A percentile compares a stretch with the other conserved stretches of the same genome.
Conservation (phyloP, 2,113 vertebrate species). For the Myrmecobius fasciatus region DNA sequence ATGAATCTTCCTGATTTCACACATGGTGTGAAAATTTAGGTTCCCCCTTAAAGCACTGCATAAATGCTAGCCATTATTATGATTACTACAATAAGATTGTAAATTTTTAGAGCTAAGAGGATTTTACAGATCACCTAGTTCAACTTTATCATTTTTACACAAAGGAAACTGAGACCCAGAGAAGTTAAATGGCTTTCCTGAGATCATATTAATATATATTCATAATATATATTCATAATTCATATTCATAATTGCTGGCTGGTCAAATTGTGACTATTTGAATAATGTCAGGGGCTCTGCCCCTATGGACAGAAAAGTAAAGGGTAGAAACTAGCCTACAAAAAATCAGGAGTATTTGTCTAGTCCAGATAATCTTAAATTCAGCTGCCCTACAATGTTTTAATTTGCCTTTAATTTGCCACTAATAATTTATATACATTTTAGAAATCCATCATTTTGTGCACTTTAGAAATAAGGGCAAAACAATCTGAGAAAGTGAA, state of each 20-base stretch:
- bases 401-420: background rate
- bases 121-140: background rate
- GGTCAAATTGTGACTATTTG: background rate
- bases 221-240: too few species aligned
- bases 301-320: background rate
- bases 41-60: background rate
- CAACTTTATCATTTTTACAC: background rate
- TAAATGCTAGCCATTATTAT: background rate
- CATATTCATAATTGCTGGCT: background rate
- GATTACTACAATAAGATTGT: background rate
- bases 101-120: background rate
- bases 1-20: background rate
- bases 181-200: background rate
- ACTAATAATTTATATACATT: background rate
- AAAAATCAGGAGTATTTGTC: background rate
- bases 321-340: background rate
- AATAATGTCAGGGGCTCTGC: background rate
- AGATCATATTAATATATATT: too few species aligned
- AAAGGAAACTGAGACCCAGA: background rate
- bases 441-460: background rate
- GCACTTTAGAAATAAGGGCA: slow-evolving; percentile 17
- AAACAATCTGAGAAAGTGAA: slow-evolving; percentile 26
- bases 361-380: background rate
- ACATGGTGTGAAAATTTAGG: too few species aligned
- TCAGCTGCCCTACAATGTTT: background rate